Evolutionary conservation across 2,113 vertebrate genomes (phyloP).

Genomic region (Rhea americana): DNA sequence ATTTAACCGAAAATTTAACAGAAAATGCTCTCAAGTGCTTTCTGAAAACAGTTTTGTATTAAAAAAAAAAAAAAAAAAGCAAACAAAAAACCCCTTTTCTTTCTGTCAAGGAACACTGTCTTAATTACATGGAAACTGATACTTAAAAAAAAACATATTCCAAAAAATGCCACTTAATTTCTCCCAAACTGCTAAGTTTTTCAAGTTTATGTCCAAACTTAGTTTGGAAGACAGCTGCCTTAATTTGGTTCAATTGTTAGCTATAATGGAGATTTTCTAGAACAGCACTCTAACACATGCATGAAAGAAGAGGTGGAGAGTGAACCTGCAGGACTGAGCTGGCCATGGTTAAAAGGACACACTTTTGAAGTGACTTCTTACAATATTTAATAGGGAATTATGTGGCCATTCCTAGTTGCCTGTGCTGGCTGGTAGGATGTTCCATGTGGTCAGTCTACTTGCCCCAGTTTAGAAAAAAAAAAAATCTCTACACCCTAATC

Average conservation of each 20-base stretch:
- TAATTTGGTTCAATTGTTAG: background rate
- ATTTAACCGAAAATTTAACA: background rate
- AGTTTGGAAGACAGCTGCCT: background rate
- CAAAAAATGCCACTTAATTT: background rate
- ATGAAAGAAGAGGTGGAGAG: background rate
- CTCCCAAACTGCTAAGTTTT: background rate
- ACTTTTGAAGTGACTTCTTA: background rate
- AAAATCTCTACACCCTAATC: rapidly evolving
- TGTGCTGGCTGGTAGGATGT: background rate
- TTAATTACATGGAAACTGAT: background rate
- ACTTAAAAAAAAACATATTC: background rate
- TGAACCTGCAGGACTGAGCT: background rate
- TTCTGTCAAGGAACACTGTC: background rate
- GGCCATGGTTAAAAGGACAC: background rate
- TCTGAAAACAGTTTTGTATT: background rate
- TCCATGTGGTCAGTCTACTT: background rate
- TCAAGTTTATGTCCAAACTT: background rate
- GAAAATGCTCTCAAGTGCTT: background rate
- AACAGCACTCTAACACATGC: background rate
- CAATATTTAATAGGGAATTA: background rate
- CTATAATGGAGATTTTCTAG: background rate
- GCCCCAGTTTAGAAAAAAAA: background rate
- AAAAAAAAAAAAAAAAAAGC: background rate
- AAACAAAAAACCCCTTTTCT: background rate
- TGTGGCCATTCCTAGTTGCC: background rate